A percentile compares a stretch with the other conserved stretches of the same genome.
Conservation (phyloP, 37 sponge, comb jelly and placozoan genomes). For the Hormiphora californensis region DNA sequence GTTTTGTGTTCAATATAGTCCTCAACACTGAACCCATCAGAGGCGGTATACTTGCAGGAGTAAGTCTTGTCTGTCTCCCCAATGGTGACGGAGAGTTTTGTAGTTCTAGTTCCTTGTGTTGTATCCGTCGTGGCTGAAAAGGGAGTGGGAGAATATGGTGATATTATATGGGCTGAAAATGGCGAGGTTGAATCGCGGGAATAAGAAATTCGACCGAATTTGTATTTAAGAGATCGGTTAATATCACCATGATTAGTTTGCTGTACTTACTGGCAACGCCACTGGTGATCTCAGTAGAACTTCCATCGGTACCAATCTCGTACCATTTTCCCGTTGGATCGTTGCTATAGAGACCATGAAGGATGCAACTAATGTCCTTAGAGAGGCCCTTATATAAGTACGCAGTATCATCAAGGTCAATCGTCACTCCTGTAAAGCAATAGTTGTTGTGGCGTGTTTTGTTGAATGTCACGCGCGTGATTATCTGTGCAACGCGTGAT, state of each 20-base stretch:
- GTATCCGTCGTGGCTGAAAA: neutral
- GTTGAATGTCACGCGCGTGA: too few species aligned
- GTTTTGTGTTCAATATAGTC: neutral
- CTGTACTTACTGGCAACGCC: neutral
- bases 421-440: conserved; percentile 13
- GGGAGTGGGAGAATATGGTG: neutral
- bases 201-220: too few species aligned
- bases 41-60: conserved; percentile 1
- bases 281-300: neutral
- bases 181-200: too few species aligned
- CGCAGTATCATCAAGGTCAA: neutral
- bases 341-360: neutral
- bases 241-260: too few species aligned
- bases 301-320: neutral
- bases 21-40: conserved; percentile 28
- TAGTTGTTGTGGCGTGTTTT: too few species aligned
- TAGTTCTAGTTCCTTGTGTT: neutral
- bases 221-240: too few species aligned
- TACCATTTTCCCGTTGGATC: neutral
- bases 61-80: neutral
- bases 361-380: neutral
- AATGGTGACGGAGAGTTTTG: neutral
- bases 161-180: too few species aligned
- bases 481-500: too few species aligned
- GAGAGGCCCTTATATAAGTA: neutral